Conservation (phyloP, 2,888 invertebrate species). For the Hartigia nigra region DNA sequence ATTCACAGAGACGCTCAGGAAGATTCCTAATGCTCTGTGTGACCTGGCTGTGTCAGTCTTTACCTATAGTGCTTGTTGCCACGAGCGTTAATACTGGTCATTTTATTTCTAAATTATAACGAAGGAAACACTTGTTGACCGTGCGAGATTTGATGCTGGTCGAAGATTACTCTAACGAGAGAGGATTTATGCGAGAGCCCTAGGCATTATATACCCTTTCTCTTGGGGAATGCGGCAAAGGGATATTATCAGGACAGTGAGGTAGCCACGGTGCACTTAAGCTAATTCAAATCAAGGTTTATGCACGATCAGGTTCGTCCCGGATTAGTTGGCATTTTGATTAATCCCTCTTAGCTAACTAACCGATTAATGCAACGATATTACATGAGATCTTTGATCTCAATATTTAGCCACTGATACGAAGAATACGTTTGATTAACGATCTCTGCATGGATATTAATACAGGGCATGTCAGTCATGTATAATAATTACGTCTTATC, state of each 20-base stretch:
- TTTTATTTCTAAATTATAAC: not conserved
- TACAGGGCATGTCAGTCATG: not conserved
- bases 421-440: not conserved
- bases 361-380: not conserved
- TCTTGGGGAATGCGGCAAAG: not conserved
- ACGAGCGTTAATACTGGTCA: not conserved
- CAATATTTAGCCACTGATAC: not conserved
- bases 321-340: not conserved
- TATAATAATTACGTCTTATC: not conserved
- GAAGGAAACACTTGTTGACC: not conserved
- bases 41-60: not conserved
- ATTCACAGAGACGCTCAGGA: no score
- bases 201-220: not conserved
- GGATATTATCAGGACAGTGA: not conserved
- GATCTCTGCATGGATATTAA: not conserved
- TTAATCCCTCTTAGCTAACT: not conserved
- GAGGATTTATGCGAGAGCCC: not conserved
- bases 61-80: not conserved
- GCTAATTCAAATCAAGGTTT: not conserved
- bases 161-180: not conserved
- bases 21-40: no score
- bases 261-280: not conserved
- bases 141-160: not conserved
- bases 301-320: not conserved
- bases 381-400: not conserved